Evolutionary conservation across 2,113 vertebrate species (phyloP), one percentile per base, ranked within the genome.

Genomic region (Dromas ardeola): DNA sequence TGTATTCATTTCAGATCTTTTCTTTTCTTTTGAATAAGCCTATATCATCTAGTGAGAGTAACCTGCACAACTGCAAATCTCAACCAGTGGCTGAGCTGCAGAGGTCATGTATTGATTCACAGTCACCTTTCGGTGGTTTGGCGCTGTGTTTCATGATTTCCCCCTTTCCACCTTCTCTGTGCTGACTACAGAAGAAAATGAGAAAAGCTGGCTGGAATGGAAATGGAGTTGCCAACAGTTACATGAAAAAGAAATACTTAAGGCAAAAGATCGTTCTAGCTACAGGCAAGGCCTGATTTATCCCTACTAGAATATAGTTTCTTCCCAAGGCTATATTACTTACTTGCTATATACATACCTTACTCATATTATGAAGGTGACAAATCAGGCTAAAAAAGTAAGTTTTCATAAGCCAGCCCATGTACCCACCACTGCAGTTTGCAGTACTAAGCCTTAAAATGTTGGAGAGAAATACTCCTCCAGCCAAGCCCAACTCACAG

Each of bases 181-280:
- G 66, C 62, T 93, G 76, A 87, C 83, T 92, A 27, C 52, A 95
- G 69, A 89, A 94, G 43, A 91, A 91, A 89, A 89, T 43, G 55
- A 89, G 70, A 50, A 94, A 94, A 91, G 13, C 61, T 91, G 81
- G 15, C 40, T 87, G 59, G 22, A 79, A 58, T 72, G 25, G 49
- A 81, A 89, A 38, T 32, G 16, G 20, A 62, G 20, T 67, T 95
- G 52, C 91, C 74, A 95, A 38, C 36, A 94, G 49, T 61, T 87
- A 40, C 29, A 32, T 34, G 34, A 27, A 69, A 72, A 83, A 88
- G 30, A 88, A 88, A 74, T 65, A 29, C 29, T 36, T 45, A 50
- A 53, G 32, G 42, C 71, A 49, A 86, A 84, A 95, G 36, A 65
- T 76, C 0, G 3, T 62, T 88, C 25, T 59, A 82, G n/a, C 40